Conservation (phyloP, 2,113 vertebrate genomes). For the Arizona elegans region DNA sequence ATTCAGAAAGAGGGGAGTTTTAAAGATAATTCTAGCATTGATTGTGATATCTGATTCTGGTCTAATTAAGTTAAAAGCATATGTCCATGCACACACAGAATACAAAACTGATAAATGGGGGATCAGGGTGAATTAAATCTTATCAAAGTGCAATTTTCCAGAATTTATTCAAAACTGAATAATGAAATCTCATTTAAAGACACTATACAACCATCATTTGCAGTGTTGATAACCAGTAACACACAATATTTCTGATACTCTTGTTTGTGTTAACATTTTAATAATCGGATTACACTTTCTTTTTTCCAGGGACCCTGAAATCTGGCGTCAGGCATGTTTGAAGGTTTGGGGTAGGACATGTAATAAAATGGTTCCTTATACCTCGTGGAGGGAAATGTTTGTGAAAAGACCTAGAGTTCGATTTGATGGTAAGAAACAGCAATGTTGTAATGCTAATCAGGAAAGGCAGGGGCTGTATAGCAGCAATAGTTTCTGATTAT, state of each 20-base stretch:
- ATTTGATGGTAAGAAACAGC: slow-evolving; percentile 86
- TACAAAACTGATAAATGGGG: not conserved
- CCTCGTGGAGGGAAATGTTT: slow-evolving; percentile 97
- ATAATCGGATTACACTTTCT: slow-evolving; percentile 26
- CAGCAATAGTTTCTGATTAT: not conserved
- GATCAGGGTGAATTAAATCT: not conserved
- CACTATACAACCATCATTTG: not conserved
- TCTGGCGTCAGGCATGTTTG: slow-evolving; percentile 92
- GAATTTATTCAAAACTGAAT: not conserved
- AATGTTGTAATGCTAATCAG: not conserved
- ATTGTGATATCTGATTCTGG: not conserved
- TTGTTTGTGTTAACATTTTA: not conserved
- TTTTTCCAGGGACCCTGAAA: slow-evolving; percentile 90
- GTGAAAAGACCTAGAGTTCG: slow-evolving; percentile 90
- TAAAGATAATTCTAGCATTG: not conserved
- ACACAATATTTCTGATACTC: not conserved
- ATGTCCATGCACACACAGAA: not conserved
- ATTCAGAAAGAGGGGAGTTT: not conserved
- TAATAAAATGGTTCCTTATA: slow-evolving; percentile 84
- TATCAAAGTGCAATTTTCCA: not conserved
- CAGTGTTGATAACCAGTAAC: not conserved
- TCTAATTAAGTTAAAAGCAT: not conserved
- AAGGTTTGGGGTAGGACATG: slow-evolving; percentile 93
- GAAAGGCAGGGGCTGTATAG: not conserved
- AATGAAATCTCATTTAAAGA: not conserved